Evolutionary conservation across 2,888 invertebrate species (phyloP).

Genomic region (Dastarcus helophoroides): DNA sequence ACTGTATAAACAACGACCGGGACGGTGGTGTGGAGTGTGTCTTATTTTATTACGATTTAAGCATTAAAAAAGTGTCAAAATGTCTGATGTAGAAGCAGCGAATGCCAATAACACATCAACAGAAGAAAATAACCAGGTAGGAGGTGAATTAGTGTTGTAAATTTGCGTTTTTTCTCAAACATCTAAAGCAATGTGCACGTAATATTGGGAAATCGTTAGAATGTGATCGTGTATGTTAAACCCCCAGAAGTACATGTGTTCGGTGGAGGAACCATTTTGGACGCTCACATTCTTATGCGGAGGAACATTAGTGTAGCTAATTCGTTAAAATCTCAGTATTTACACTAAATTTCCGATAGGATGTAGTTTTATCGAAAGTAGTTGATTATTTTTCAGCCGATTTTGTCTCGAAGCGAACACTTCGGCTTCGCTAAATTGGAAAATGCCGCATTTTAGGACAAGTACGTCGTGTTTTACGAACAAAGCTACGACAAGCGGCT

Average conservation of each 20-base stretch:
- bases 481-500: conserved; percentile 25
- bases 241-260: too few relatives aligned
- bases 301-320: too few relatives aligned
- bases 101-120: conserved; percentile 32
- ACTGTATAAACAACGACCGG: conserved; percentile 49
- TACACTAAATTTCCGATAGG: too few relatives aligned
- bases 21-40: conserved; percentile 26
- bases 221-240: conserved; percentile 28
- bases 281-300: too few relatives aligned
- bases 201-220: conserved; percentile 30
- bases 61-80: conserved; percentile 22
- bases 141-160: conserved; percentile 21
- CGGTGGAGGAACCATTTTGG: too few relatives aligned
- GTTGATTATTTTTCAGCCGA: too few relatives aligned
- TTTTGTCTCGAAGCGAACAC: too few relatives aligned
- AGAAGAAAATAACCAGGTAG: conserved; percentile 36
- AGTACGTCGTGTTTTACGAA: conserved; percentile 22
- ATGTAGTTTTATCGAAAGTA: too few relatives aligned
- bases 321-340: too few relatives aligned
- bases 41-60: conserved; percentile 17
- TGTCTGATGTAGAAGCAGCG: conserved; percentile 37
- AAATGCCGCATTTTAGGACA: conserved; percentile 19
- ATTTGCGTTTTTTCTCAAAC: conserved; percentile 17
- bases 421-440: too few relatives aligned
- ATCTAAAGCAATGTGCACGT: conserved; percentile 35